A percentile compares a stretch with the other conserved stretches of the same genome.
phyloP scores from a whole-genome alignment of 2,797 vertebrate species.

The Myotis myotis region DNA sequence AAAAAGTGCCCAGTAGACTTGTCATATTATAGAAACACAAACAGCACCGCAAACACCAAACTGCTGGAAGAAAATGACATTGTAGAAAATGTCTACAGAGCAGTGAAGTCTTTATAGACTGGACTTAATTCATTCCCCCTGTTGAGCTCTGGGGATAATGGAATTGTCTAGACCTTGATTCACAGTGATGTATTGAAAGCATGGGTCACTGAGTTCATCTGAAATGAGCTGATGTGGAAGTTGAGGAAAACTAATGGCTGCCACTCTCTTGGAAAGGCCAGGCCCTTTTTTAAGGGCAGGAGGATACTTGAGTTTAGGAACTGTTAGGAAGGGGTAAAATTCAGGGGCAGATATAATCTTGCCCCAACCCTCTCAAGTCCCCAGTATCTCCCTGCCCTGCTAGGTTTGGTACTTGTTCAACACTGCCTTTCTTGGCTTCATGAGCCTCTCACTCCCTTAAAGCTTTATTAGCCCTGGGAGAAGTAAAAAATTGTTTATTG shows the following conservation, averaged over 20 bases:
- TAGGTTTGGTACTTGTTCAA: constrained; percentile 58
- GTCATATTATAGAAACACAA: constrained; percentile 36
- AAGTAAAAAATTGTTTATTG: constrained; percentile 23
- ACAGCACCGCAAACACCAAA: not conserved
- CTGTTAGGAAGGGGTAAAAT: not conserved
- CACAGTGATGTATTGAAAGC: not conserved
- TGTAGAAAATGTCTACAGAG: not conserved
- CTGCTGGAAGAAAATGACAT: not conserved
- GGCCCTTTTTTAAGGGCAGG: not conserved
- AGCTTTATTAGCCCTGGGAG: not conserved
- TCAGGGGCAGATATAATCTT: not conserved
- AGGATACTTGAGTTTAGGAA: not conserved
- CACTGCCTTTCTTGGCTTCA: constrained; percentile 53
- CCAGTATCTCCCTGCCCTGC: not conserved
- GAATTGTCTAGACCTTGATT: constrained; percentile 23
- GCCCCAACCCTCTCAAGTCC: constrained; percentile 53
- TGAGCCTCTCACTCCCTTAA: constrained; percentile 3
- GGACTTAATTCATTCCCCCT: not conserved
- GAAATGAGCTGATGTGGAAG: constrained; percentile 12
- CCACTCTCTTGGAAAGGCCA: not conserved
- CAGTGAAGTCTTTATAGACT: constrained; percentile 26
- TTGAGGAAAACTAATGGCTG: not conserved
- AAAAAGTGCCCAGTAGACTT: not conserved
- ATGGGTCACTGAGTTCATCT: constrained; percentile 4
- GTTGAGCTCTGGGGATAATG: not conserved